A percentile compares a stretch with the other conserved stretches of the same genome.
These are phyloP conservation scores for Enteromius unitaeniatus DNA, from an alignment of 2,797 vertebrate genomes.

Conservation along the genomic window DNA sequence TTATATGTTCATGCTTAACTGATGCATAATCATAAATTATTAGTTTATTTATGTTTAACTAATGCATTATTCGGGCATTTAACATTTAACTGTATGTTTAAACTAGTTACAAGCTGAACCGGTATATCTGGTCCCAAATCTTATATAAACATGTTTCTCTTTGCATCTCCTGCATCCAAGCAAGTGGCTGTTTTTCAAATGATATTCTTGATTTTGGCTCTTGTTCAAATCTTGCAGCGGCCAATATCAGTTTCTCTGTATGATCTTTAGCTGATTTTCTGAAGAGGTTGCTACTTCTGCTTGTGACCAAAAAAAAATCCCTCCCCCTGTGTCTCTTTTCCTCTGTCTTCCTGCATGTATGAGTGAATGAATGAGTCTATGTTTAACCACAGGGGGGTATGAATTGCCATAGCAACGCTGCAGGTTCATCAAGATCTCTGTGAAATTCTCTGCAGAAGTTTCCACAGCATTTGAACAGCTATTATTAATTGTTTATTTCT, in stretches of 20 bases:
- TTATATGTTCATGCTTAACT: no score
- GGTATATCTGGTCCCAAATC: neutral
- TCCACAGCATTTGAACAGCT: slow-evolving; percentile 49
- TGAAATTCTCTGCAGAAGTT: slow-evolving; percentile 56
- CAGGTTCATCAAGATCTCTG: slow-evolving; percentile 56
- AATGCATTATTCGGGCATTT: no score
- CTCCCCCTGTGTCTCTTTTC: slow-evolving; percentile 14
- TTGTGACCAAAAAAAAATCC: slow-evolving; percentile 8
- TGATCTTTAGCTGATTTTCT: slow-evolving; percentile 38
- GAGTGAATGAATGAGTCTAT: slow-evolving; percentile 55
- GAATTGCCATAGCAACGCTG: slow-evolving; percentile 58
- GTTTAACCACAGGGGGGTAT: slow-evolving; percentile 58
- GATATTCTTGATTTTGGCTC: slow-evolving; percentile 23
- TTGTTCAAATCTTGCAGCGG: slow-evolving; percentile 33
- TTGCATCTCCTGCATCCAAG: neutral
- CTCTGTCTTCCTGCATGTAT: slow-evolving; percentile 45
- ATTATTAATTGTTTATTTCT: slow-evolving; percentile 56
- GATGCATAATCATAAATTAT: no score
- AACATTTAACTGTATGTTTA: neutral
- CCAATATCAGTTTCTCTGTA: slow-evolving; percentile 21
- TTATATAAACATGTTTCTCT: slow-evolving; percentile 7
- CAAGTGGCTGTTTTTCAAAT: neutral
- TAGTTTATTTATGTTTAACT: no score
- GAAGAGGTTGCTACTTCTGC: slow-evolving; percentile 27
- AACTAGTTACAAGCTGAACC: neutral